phyloP scores from a whole-genome alignment of 2,888 invertebrate genomes.

The Ethmia dodecea region DNA sequence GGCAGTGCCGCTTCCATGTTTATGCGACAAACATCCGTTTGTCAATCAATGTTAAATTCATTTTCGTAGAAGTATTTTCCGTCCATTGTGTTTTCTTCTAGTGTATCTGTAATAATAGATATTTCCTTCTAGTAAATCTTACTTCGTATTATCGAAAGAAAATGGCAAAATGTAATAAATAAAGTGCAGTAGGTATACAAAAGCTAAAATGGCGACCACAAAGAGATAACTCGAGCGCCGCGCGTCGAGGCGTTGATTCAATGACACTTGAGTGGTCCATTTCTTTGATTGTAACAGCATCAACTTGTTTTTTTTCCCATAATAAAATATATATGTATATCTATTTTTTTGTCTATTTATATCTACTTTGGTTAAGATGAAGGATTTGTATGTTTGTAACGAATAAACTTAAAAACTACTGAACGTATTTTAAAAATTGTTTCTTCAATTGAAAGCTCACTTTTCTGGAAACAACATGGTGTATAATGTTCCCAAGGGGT shows the following conservation, averaged over 20 bases:
- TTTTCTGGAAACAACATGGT: too few relatives aligned
- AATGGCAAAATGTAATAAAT: conserved; percentile 1
- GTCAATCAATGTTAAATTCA: conserved; percentile 12
- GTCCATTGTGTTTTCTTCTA: neutral
- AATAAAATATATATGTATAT: too few relatives aligned
- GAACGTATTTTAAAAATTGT: too few relatives aligned
- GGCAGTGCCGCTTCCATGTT: conserved; percentile 67
- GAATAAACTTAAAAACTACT: too few relatives aligned
- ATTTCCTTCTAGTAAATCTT: too few relatives aligned
- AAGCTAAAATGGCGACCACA: conserved; percentile 6
- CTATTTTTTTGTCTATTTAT: conserved; percentile 21
- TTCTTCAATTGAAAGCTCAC: too few relatives aligned
- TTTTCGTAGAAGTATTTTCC: conserved; percentile 8
- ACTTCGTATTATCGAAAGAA: neutral
- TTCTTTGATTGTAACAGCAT: conserved; percentile 55
- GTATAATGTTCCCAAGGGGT: too few relatives aligned
- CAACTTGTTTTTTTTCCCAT: conserved; percentile 24
- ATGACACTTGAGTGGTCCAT: conserved; percentile 47
- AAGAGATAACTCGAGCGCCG: conserved; percentile 17
- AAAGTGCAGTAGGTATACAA: conserved; percentile 6
- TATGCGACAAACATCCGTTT: conserved; percentile 9
- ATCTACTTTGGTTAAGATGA: too few relatives aligned
- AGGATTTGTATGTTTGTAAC: too few relatives aligned
- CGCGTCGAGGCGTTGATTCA: conserved; percentile 33
- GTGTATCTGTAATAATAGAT: conserved; percentile 13